These are phyloP conservation scores for Psittacara wagleri DNA, from an alignment of 2,113 vertebrate species.

Conservation along the genomic window DNA sequence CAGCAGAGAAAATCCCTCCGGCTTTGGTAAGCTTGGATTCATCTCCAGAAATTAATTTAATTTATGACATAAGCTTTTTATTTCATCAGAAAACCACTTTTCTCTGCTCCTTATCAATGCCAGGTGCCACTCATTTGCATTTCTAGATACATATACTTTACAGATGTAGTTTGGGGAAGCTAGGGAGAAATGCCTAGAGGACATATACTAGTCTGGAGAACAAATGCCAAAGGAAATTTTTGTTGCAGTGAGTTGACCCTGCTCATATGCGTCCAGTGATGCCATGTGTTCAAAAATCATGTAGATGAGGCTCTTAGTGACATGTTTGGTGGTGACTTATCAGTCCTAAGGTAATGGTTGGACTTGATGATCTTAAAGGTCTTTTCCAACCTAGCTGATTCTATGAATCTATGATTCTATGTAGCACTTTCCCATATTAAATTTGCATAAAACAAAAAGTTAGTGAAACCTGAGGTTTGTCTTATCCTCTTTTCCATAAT, in stretches of 20 bases:
- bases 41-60: background rate
- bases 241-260: background rate
- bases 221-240: background rate
- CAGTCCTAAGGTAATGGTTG: background rate
- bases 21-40: background rate
- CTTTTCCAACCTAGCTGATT: background rate
- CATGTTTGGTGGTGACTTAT: background rate
- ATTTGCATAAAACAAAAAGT: background rate
- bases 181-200: background rate
- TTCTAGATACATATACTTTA: background rate
- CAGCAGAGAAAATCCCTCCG: background rate
- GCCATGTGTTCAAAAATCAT: background rate
- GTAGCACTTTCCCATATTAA: background rate
- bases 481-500: background rate
- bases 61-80: background rate
- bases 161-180: background rate
- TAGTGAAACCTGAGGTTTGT: background rate
- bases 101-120: background rate
- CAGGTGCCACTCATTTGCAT: background rate
- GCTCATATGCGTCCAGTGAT: background rate
- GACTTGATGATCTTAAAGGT: background rate
- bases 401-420: background rate
- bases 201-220: background rate
- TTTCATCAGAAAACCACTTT: background rate
- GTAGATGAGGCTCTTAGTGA: background rate